These are phyloP conservation scores for Cygnus buccinator DNA, from an alignment of 2,113 vertebrate genomes.

Conservation along the genomic window DNA sequence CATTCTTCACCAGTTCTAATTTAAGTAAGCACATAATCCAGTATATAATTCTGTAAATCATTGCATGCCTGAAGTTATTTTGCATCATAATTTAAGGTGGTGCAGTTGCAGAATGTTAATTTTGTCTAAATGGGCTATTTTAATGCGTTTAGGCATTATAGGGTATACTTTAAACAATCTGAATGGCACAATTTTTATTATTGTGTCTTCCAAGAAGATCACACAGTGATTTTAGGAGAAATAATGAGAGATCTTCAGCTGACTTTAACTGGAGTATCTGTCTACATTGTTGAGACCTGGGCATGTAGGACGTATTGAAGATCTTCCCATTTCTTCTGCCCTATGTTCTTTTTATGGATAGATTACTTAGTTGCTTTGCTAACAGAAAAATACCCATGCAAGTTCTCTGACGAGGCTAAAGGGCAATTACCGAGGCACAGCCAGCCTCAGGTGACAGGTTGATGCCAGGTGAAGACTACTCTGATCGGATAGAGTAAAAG, in stretches of 20 bases:
- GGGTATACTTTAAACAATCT: neutral
- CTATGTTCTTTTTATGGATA: neutral
- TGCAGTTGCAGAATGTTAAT: conserved; percentile 46
- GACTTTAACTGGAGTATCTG: neutral
- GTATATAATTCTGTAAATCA: conserved; percentile 56
- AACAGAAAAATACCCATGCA: neutral
- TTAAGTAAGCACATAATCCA: conserved; percentile 55
- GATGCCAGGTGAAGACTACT: neutral
- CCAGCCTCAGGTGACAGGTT: neutral
- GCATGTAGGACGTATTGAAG: neutral
- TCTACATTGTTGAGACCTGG: neutral
- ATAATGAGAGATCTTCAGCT: neutral
- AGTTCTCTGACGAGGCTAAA: neutral
- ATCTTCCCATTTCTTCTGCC: neutral
- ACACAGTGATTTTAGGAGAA: neutral
- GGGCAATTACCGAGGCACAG: neutral
- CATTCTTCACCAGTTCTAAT: conserved; percentile 47
- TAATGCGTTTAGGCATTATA: neutral
- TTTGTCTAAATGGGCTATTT: conserved; percentile 27
- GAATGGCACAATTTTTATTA: neutral
- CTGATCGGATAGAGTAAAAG: neutral
- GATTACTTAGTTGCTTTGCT: neutral
- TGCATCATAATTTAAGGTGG: conserved; percentile 18
- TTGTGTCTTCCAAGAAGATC: neutral
- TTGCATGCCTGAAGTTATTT: conserved; percentile 56